Conservation (phyloP, 2,113 vertebrate species). For the Entomyzon cyanotis region DNA sequence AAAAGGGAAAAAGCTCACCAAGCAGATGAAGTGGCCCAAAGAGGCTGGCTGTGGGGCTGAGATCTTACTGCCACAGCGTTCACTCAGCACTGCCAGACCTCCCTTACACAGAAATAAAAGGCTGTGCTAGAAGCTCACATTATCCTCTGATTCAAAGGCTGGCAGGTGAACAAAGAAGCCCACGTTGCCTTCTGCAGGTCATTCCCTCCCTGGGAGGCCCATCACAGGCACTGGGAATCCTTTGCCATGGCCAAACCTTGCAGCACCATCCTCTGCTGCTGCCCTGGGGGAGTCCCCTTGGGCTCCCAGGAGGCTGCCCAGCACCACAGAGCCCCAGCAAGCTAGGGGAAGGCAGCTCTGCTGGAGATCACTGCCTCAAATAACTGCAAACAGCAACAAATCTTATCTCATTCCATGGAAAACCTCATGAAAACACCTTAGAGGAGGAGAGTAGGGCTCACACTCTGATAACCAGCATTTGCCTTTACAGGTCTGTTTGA, state of each 20-base stretch:
- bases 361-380: background rate
- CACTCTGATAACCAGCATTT: background rate
- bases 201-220: background rate
- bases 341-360: background rate
- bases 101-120: background rate
- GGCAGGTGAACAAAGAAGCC: background rate
- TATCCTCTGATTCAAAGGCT: background rate
- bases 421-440: background rate
- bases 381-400: background rate
- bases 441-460: background rate
- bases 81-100: background rate
- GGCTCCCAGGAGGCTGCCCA: background rate
- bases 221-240: background rate
- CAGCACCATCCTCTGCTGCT: background rate
- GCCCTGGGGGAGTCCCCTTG: rapidly evolving
- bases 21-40: background rate
- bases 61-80: background rate
- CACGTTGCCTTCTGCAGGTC: background rate
- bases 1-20: background rate
- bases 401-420: background rate
- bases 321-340: background rate
- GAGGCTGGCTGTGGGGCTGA: background rate
- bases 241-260: background rate
- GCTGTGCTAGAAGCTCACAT: background rate
- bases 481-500: background rate